These are phyloP conservation scores for Hoplostethus mediterraneus DNA, from an alignment of 2,797 vertebrate species.

Conservation along the genomic window DNA sequence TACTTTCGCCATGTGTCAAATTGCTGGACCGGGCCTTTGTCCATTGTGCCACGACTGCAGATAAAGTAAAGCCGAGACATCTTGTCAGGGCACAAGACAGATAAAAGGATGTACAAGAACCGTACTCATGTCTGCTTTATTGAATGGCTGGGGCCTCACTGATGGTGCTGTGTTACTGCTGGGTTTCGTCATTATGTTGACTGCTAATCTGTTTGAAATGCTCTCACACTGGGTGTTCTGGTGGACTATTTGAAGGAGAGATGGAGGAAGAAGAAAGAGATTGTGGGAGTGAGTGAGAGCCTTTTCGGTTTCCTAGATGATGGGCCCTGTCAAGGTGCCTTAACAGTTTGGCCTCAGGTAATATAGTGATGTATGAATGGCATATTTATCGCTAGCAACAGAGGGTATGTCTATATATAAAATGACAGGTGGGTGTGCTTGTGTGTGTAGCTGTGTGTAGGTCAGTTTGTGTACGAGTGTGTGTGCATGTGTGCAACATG, in stretches of 20 bases:
- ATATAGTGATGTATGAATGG: constrained; percentile 53
- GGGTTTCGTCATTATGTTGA: constrained; percentile 68
- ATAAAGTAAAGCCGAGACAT: constrained; percentile 37
- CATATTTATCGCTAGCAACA: constrained; percentile 39
- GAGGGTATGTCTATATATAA: constrained; percentile 38
- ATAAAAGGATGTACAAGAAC: constrained; percentile 60
- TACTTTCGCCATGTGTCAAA: background rate
- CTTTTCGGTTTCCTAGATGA: constrained; percentile 39
- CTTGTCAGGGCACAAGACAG: constrained; percentile 30
- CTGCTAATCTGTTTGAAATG: constrained; percentile 51
- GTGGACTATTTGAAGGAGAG: constrained; percentile 34
- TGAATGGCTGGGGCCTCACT: constrained; percentile 51
- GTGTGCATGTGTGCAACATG: constrained; percentile 28
- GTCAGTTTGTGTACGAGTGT: constrained; percentile 11
- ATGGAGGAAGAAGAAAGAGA: constrained; percentile 20
- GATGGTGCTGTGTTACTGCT: constrained; percentile 49
- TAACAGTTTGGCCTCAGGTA: constrained; percentile 48
- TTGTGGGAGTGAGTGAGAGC: constrained; percentile 3
- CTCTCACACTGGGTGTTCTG: constrained; percentile 22
- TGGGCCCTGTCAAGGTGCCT: constrained; percentile 44
- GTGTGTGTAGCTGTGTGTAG: constrained; percentile 28
- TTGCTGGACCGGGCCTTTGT: constrained; percentile 20
- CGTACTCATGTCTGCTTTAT: constrained; percentile 51
- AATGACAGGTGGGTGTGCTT: constrained; percentile 3
- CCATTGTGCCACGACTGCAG: constrained; percentile 24